phyloP scores from a whole-genome alignment of 92 coral and sea anemone genomes.

The Parazoanthus swiftii region DNA sequence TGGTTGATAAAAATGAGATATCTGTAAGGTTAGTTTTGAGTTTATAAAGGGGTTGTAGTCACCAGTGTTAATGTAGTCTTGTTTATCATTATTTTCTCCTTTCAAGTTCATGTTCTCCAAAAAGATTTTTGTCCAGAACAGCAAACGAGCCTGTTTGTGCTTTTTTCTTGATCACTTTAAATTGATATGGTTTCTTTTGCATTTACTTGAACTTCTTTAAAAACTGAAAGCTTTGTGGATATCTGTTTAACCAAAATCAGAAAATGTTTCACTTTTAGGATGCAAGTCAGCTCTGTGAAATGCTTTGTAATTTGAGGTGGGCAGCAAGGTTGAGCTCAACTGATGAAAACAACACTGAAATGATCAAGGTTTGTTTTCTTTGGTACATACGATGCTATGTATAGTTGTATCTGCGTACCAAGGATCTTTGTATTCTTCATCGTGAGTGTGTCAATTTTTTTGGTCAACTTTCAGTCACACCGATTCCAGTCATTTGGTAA shows the following conservation, averaged over 20 bases:
- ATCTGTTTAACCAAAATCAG: background rate
- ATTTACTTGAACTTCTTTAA: background rate
- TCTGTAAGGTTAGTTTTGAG: background rate
- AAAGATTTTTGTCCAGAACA: no score
- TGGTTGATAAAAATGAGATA: background rate
- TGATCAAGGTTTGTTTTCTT: conserved; percentile 56
- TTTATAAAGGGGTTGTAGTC: background rate
- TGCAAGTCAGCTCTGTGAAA: conserved; percentile 40
- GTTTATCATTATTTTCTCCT: no score
- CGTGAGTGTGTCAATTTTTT: no score
- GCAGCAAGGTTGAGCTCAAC: conserved; percentile 50
- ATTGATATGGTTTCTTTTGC: background rate
- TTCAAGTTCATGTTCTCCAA: no score
- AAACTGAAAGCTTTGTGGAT: background rate
- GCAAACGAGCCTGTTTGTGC: no score
- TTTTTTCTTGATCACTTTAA: background rate
- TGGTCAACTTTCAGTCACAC: no score
- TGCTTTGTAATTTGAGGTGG: conserved; percentile 61
- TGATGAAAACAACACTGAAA: conserved; percentile 51
- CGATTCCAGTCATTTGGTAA: no score
- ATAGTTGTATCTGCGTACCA: background rate
- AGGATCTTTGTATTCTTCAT: background rate
- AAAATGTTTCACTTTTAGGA: background rate
- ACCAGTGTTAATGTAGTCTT: no score
- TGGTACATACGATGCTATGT: background rate